These are phyloP conservation scores for Enteromius argenteus DNA, from an alignment of 2,797 vertebrate species.

Conservation along the genomic window DNA sequence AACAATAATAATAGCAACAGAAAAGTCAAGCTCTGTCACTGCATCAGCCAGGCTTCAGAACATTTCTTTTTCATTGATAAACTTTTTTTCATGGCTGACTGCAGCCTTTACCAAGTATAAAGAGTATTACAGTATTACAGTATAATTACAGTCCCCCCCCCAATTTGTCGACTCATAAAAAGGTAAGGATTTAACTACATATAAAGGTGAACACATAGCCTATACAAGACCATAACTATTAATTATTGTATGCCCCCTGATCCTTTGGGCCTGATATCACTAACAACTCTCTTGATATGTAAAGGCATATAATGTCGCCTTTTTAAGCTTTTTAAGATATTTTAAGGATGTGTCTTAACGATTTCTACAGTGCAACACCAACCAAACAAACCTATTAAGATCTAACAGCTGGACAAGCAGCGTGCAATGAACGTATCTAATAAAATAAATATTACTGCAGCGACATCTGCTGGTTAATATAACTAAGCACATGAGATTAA, in stretches of 20 bases:
- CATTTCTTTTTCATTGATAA: neutral
- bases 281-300: neutral
- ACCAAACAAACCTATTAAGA: neutral
- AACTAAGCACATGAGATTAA: neutral
- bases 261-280: neutral
- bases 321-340: neutral
- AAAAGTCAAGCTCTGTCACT: neutral
- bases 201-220: neutral
- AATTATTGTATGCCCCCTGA: neutral
- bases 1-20: neutral
- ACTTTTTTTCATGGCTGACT: neutral
- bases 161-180: neutral
- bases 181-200: neutral
- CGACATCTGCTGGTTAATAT: slow-evolving; percentile 31
- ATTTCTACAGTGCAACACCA: neutral
- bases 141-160: neutral
- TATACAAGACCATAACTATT: neutral
- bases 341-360: neutral
- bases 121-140: too few relatives aligned
- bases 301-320: neutral
- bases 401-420: neutral
- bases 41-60: too few relatives aligned
- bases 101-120: neutral
- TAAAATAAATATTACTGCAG: neutral
- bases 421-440: neutral